Conservation (phyloP, 1,140 invertebrate genomes). For the Adelges cooleyi region DNA sequence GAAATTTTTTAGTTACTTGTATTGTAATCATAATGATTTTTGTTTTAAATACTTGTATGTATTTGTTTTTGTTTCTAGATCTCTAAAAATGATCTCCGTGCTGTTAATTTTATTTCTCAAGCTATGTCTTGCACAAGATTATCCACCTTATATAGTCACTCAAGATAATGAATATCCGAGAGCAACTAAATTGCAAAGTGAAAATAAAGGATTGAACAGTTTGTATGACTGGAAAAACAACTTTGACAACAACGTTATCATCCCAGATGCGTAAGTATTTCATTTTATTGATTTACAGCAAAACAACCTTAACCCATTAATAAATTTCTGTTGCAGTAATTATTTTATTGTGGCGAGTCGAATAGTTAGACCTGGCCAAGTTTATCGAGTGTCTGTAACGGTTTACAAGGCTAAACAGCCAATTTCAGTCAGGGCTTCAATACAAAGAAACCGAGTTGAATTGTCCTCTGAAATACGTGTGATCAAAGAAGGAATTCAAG, state of each 20-base stretch:
- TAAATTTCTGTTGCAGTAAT: constrained; percentile 44
- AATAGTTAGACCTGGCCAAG: constrained; percentile 72
- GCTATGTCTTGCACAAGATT: constrained; percentile 13
- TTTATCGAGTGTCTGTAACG: constrained; percentile 70
- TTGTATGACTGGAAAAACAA: constrained; percentile 25
- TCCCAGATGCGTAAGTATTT: constrained; percentile 21
- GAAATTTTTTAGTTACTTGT: too few relatives aligned
- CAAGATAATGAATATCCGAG: background rate
- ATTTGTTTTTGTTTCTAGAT: background rate
- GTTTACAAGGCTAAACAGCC: constrained; percentile 59
- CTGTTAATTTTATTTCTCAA: constrained; percentile 10
- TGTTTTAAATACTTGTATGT: too few relatives aligned
- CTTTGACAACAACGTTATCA: constrained; percentile 13
- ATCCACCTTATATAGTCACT: background rate
- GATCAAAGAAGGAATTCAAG: constrained; percentile 61
- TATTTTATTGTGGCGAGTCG: constrained; percentile 79
- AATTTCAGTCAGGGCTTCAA: constrained; percentile 67
- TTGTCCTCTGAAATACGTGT: constrained; percentile 61
- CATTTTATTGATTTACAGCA: background rate
- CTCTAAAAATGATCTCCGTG: background rate
- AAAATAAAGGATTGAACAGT: background rate
- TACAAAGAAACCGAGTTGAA: constrained; percentile 77
- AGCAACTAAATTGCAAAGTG: constrained; percentile 9
- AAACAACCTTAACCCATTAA: background rate
- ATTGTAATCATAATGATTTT: too few relatives aligned